Conservation (phyloP, 53 echinoderm and acorn worm species). For the Mesocentrotus franciscanus region DNA sequence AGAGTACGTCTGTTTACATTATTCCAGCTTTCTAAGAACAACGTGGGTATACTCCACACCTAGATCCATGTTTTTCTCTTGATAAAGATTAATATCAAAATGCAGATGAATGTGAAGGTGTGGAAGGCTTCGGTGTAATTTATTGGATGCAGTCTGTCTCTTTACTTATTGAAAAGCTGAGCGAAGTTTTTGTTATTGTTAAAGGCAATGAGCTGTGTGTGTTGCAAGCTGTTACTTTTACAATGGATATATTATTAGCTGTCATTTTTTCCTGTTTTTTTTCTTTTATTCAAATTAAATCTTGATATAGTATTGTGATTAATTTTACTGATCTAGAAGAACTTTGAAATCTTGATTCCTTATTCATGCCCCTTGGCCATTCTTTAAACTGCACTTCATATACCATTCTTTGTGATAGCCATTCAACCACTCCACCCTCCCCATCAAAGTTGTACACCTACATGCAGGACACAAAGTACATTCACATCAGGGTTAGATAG, state of each 20-base stretch:
- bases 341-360: no score
- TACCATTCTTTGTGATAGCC: no score
- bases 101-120: neutral
- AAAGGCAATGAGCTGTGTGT: neutral
- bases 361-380: no score
- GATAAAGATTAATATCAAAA: neutral
- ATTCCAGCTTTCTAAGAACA: conserved; percentile 6
- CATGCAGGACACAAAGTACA: neutral
- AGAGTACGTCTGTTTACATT: neutral
- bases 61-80: neutral
- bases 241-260: neutral
- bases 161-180: neutral
- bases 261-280: neutral
- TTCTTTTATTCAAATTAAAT: neutral
- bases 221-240: neutral
- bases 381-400: no score
- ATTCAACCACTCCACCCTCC: neutral
- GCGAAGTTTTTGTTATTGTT: neutral
- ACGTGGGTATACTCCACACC: neutral
- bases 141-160: neutral
- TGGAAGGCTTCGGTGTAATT: neutral
- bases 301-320: neutral
- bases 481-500: conserved; percentile 39
- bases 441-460: neutral
- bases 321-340: no score